These are phyloP conservation scores for Balaenoptera acutorostrata DNA, from an alignment of 2,113 vertebrate species.

Conservation along the genomic window DNA sequence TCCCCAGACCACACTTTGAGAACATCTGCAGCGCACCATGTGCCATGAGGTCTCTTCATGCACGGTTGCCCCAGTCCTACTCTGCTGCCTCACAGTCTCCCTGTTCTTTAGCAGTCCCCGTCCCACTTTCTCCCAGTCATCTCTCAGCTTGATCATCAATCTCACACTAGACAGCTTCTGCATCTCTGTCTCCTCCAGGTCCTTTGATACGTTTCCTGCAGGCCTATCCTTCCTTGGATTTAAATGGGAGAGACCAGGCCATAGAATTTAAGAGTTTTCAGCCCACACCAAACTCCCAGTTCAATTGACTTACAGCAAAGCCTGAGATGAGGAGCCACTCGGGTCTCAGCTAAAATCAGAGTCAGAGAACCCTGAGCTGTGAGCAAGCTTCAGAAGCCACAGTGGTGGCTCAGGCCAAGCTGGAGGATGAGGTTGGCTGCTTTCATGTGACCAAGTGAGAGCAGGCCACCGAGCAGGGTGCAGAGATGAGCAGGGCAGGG, in stretches of 20 bases:
- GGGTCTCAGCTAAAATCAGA: neutral
- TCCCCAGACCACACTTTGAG: neutral
- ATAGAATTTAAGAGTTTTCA: neutral
- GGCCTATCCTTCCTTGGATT: neutral
- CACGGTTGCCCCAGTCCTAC: fast-evolving
- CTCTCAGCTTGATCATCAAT: neutral
- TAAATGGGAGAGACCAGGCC: neutral
- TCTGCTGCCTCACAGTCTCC: fast-evolving
- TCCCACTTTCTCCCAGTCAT: neutral
- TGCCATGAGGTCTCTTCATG: fast-evolving
- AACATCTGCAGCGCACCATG: fast-evolving
- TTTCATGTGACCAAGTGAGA: neutral
- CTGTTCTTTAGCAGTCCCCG: neutral
- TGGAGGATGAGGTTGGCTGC: neutral
- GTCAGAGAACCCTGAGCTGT: neutral
- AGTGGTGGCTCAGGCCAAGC: neutral
- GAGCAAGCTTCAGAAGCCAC: neutral
- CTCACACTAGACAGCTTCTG: neutral
- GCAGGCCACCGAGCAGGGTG: neutral
- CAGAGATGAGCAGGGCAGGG: neutral
- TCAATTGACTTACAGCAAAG: neutral
- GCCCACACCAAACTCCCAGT: fast-evolving
- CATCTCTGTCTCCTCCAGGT: neutral
- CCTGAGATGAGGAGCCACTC: fast-evolving
- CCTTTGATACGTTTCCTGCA: neutral